Conservation (phyloP, 2,113 vertebrate species). For the Antennarius striatus region DNA sequence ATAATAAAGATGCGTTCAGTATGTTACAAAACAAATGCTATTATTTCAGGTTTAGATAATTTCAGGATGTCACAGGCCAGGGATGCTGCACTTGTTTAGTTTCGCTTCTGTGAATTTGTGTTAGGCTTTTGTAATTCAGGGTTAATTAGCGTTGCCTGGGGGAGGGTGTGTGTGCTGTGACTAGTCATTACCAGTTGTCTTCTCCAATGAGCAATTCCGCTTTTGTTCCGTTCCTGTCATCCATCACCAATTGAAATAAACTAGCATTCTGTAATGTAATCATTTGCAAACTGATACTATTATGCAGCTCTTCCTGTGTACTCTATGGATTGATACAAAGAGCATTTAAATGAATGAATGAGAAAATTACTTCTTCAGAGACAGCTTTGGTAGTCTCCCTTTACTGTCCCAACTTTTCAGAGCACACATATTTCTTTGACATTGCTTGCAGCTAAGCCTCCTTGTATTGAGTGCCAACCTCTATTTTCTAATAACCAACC, state of each 20-base stretch:
- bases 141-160: too few species aligned
- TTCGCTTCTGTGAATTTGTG: constrained; percentile 10
- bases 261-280: background rate
- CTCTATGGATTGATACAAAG: too few species aligned
- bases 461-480: too few species aligned
- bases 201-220: constrained; percentile 2
- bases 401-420: too few species aligned
- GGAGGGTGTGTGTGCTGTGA: constrained; percentile 8
- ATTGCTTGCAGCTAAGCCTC: too few species aligned
- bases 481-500: too few species aligned
- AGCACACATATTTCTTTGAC: too few species aligned
- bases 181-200: constrained; percentile 5
- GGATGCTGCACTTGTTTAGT: background rate
- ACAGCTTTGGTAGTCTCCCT: too few species aligned
- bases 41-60: constrained; percentile 11
- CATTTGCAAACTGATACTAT: background rate
- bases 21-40: constrained; percentile 13
- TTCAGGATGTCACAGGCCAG: constrained; percentile 9
- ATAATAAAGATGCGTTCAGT: constrained; percentile 6
- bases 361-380: too few species aligned
- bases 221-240: constrained; percentile 3
- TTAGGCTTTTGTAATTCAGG: background rate
- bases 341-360: too few species aligned
- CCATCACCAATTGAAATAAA: background rate
- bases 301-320: too few species aligned